Evolutionary conservation across 2,113 vertebrate genomes (phyloP).

Genomic region (Xerus inauris): DNA sequence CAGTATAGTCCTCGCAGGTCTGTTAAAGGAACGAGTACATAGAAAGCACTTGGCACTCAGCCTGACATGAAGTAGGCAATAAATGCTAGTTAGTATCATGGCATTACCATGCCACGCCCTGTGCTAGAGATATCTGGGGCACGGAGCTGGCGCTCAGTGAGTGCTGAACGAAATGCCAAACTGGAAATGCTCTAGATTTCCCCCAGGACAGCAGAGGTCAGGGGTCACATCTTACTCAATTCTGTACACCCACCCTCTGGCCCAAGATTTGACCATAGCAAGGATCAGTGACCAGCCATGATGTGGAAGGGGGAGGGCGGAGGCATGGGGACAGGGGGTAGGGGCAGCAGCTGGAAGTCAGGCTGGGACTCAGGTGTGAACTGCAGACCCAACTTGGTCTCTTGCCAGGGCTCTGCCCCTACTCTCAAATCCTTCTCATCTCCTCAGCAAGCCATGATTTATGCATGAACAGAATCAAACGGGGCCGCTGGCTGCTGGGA

Average conservation of each 20-base stretch:
- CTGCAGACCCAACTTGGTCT: neutral
- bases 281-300: neutral
- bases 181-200: neutral
- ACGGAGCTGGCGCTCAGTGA: rapidly evolving
- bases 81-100: neutral
- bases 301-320: neutral
- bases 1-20: neutral
- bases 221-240: neutral
- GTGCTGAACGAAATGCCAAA: neutral
- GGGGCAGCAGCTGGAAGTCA: neutral
- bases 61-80: neutral
- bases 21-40: conserved; percentile 5
- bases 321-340: neutral
- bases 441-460: conserved; percentile 75
- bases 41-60: neutral
- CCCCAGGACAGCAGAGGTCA: neutral
- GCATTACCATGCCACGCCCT: neutral
- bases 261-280: neutral
- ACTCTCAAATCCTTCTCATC: conserved; percentile 54
- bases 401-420: conserved; percentile 31
- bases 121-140: neutral
- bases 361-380: conserved; percentile 51
- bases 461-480: conserved; percentile 78
- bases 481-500: conserved; percentile 55
- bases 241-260: neutral